Evolutionary conservation across 2,113 vertebrate species (phyloP), one percentile per base, ranked within the genome.

Genomic region (Brachirus orientalis): DNA sequence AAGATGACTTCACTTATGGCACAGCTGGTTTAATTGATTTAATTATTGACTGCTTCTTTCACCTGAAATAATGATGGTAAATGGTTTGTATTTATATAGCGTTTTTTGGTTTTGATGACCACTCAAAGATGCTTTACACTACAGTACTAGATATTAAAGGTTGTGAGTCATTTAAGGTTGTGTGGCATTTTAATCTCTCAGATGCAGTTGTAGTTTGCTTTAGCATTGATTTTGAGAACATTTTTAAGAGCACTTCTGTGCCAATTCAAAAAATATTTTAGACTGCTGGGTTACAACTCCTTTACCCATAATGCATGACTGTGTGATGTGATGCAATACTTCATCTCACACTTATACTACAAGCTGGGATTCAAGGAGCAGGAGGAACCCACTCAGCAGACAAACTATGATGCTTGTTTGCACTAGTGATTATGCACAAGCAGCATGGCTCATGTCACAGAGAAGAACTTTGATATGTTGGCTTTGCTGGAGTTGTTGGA

Each of bases 321-420:
- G 55, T 65, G 68, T 60, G 68, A 73, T 63, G 41, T 84, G 80
- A 86, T 80, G 80, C 79, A 86, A 75, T 10, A 19, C 36, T 51
- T 51, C 28, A 8, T 57, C 61, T 77, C 72, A 59, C 55, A 19
- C 69, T 48, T 50, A 55, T 56, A 60, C 71, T 69, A 55, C 5
- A 38, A 60, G 64, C 37, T 70, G 33, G 60, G 45, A 69, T 16
- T 63, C 0, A 22, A 44, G 57, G 37, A 47, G 47, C 28, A 13
- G 51, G 68, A 17, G 76, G 28, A 28, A 28, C 28, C 28, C 28
- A 28, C 28, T 28, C 55, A 61, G 69, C 60, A 3, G 55, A 62
- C 28, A 63, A 84, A 70, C 19, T 60, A 50, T 20, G 52, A 47
- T 50, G 54, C 17, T 60, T 41, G 46, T 78, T 71, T 77, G 60